phyloP scores from a whole-genome alignment of 2,888 invertebrate genomes.

The Clanis bilineata region DNA sequence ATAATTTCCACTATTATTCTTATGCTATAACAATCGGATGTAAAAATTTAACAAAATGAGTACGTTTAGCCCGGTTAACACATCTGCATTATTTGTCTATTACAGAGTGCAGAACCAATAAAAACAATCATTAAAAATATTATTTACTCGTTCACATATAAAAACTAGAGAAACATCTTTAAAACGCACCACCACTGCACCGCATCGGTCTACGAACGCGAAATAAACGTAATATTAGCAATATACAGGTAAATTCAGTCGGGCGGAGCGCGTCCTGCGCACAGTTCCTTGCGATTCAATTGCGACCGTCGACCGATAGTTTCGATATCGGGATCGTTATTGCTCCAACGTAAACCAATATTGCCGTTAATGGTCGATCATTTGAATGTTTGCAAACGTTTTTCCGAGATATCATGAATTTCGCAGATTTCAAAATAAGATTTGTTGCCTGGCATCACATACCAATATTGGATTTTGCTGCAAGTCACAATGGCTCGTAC shows the following conservation, averaged over 20 bases:
- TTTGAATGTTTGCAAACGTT: slow-evolving; percentile 55
- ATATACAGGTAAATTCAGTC: not conserved
- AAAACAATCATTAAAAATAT: too few species aligned
- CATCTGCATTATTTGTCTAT: too few species aligned
- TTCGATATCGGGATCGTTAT: slow-evolving; percentile 56
- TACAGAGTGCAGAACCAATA: too few species aligned
- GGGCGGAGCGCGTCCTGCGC: slow-evolving; percentile 16
- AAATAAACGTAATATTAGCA: not conserved
- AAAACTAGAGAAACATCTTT: not conserved
- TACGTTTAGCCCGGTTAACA: too few species aligned
- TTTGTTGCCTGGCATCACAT: slow-evolving; percentile 29
- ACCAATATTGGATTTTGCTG: slow-evolving; percentile 18
- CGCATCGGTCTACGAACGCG: not conserved
- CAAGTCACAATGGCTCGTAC: not conserved
- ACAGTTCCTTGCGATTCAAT: slow-evolving; percentile 44
- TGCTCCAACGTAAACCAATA: slow-evolving; percentile 53
- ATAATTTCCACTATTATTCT: not conserved
- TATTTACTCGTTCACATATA: too few species aligned
- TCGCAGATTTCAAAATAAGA: slow-evolving; percentile 27
- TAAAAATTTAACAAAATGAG: too few species aligned
- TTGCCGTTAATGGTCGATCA: slow-evolving; percentile 55
- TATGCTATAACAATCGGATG: not conserved
- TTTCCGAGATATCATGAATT: slow-evolving; percentile 32
- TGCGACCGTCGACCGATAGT: slow-evolving; percentile 50
- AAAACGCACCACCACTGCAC: not conserved